These are phyloP conservation scores for Catostylus mosaicus DNA, from an alignment of 30 jellyfish, hydroid and myxozoan genomes.

Conservation along the genomic window DNA sequence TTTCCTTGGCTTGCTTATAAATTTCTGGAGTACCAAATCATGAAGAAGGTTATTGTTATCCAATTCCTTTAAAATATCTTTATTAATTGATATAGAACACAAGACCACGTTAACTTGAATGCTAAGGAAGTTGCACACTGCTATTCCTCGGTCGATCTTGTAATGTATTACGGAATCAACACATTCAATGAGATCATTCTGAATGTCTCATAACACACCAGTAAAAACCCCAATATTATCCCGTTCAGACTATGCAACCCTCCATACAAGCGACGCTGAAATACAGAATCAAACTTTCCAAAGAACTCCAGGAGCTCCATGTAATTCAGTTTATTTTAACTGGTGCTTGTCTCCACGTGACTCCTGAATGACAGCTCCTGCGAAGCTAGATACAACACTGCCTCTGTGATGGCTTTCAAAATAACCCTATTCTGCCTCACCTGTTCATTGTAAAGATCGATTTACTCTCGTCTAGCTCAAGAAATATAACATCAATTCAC, in stretches of 20 bases:
- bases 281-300: neutral
- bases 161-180: constrained; percentile 19
- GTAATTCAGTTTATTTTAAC: neutral
- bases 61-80: no score
- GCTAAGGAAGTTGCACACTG: constrained; percentile 26
- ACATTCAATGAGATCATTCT: constrained; percentile 47
- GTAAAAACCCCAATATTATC: constrained; percentile 35
- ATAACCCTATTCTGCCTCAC: constrained; percentile 9
- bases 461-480: constrained; percentile 1
- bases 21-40: no score
- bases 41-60: no score
- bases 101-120: constrained; percentile 40
- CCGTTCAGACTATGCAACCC: neutral
- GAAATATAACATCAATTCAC: neutral
- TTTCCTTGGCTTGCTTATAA: no score
- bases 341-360: neutral
- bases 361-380: constrained; percentile 6
- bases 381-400: neutral
- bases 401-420: neutral
- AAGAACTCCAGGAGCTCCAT: neutral
- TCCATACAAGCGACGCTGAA: neutral
- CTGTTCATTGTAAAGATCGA: neutral
- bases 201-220: constrained; percentile 52
- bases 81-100: no score
- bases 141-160: constrained; percentile 17